Evolutionary conservation across 2,797 vertebrate genomes (phyloP), one percentile per base, ranked within the genome.

Genomic region (Enteromius mattozi): DNA sequence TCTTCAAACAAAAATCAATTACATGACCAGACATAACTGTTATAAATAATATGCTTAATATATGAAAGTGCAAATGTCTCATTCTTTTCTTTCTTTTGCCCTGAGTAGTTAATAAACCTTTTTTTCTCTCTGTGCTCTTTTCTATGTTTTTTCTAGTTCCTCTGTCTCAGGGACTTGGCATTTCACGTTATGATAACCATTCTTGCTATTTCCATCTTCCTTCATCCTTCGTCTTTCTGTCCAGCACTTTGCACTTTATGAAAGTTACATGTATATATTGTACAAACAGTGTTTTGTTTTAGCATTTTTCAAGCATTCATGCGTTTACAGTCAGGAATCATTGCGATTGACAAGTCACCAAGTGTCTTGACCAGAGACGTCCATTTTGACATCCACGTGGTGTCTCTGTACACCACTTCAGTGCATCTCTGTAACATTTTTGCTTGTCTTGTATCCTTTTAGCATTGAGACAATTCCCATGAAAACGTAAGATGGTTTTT

Each of bases 131-230:
- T 79, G 3, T 79, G 54, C 30, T 56, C 27, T 81, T n/a, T 71
- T 77, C 59, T 82, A 70, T 74, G 77, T 61, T 74, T 51, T 85
- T 71, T 85, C 66, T 56, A 99, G 97, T 96, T 97, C 96, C 90
- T 96, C 97, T 94, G 95, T 97, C 94, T 97, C 96, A 92, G 97
- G 96, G 94, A 98, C 96, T 92, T 99, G 98, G 98, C 97, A 99
- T 95, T 98, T 99, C 93, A 99, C 97, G 96, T 96, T 99, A 95
- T 99, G 97, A 99, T 98, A 98, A 97, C 97, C 96, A 94, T 93
- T 95, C 95, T 95, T 96, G 93, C 96, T 88, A 92, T 95, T 97
- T 97, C 95, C 94, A 94, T 95, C 91, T 83, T 82, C 85, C 85
- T 91, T 86, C 84, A 85, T 88, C 88, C 6, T 88, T 86, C 78